A percentile compares a stretch with the other conserved stretches of the same genome.
phyloP scores from a whole-genome alignment of 1,140 invertebrate species.

The Octopus bimaculoides region DNA sequence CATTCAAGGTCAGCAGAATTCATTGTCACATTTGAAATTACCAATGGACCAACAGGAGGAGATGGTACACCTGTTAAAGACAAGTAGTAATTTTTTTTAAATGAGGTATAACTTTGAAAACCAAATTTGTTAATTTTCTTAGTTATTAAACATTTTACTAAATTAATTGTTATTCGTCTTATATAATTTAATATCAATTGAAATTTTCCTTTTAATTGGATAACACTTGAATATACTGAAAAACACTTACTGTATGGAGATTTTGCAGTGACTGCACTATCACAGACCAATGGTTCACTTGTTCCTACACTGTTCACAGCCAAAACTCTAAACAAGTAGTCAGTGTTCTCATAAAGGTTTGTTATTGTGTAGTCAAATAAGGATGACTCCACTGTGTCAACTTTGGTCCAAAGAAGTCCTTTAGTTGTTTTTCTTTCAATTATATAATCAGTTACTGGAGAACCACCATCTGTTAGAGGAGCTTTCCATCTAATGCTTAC shows the following conservation, averaged over 20 bases:
- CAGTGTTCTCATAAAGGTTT: conserved; percentile 65
- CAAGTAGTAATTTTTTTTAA: no score
- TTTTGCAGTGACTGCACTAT: background rate
- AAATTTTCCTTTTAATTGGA: no score
- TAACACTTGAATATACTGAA: no score
- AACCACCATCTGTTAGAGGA: conserved; percentile 57
- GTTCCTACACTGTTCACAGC: conserved; percentile 91
- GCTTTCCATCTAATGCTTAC: conserved; percentile 63
- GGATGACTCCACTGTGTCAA: background rate
- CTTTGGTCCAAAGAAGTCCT: conserved; percentile 50
- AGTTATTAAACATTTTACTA: no score
- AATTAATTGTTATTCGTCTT: no score
- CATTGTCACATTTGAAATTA: conserved; percentile 31
- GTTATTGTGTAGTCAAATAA: conserved; percentile 16
- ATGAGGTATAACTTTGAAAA: no score
- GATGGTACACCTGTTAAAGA: conserved; percentile 49
- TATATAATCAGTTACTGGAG: conserved; percentile 75
- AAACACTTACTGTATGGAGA: conserved; percentile 79
- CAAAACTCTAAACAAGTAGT: conserved; percentile 89
- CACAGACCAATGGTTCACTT: conserved; percentile 6
- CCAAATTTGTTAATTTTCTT: no score
- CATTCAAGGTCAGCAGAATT: conserved; percentile 42
- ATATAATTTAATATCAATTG: no score
- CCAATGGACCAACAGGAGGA: conserved; percentile 32
- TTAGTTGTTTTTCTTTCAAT: conserved; percentile 86